Percentiles rank a stretch among this genome's conserved stretches.
Conservation (phyloP, 2,797 vertebrate genomes). For the Halcyon leucocephala region DNA sequence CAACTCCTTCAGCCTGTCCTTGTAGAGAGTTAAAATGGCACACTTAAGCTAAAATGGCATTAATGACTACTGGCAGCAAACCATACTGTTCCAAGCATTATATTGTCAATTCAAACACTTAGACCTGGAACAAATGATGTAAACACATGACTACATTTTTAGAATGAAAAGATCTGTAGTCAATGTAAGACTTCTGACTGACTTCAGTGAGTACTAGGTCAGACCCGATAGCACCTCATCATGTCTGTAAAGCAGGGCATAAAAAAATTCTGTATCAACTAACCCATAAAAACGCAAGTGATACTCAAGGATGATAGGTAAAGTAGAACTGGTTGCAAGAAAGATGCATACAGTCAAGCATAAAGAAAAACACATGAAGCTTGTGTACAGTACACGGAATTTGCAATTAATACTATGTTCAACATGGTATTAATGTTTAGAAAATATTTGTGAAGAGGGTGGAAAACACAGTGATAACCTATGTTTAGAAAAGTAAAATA, state of each 20-base stretch:
- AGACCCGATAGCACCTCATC: not conserved
- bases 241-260: not conserved
- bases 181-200: not conserved
- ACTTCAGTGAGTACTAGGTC: not conserved
- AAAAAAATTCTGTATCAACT: not conserved
- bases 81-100: not conserved
- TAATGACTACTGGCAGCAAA: not conserved
- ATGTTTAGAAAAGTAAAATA: not conserved
- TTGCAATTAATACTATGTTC: not conserved
- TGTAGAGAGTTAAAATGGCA: not conserved
- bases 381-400: not conserved
- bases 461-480: not conserved
- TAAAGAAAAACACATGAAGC: not conserved
- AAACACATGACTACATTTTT: not conserved
- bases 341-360: not conserved
- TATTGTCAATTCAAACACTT: not conserved
- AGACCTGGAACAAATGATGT: not conserved
- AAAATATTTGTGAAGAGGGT: not conserved
- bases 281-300: not conserved
- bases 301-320: not conserved
- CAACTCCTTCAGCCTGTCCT: too few relatives aligned
- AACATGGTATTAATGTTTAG: not conserved
- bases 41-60: not conserved
- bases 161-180: not conserved
- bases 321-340: not conserved